These are phyloP conservation scores for Pipistrellus nathusii DNA, from an alignment of 2,797 vertebrate genomes.

Conservation along the genomic window DNA sequence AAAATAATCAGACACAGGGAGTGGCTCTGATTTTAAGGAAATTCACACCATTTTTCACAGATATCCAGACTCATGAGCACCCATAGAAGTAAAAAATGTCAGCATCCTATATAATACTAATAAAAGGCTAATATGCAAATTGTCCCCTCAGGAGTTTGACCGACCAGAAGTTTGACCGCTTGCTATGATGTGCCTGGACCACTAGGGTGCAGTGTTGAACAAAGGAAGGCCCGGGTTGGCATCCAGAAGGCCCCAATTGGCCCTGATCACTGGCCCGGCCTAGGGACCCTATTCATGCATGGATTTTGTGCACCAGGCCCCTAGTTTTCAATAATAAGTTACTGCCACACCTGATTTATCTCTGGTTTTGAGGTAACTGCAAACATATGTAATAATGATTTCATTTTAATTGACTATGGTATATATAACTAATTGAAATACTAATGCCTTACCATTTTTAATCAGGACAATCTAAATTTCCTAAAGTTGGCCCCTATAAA, in stretches of 20 bases:
- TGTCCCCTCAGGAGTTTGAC: too few relatives aligned
- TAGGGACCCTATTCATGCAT: too few relatives aligned
- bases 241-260: too few relatives aligned
- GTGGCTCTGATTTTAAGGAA: neutral
- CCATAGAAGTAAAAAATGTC: neutral
- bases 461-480: slow-evolving; percentile 13
- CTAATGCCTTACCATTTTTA: neutral
- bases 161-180: too few relatives aligned
- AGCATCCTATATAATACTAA: neutral
- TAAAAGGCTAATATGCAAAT: too few relatives aligned
- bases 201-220: rapidly evolving
- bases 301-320: too few relatives aligned
- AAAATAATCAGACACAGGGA: neutral
- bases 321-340: neutral
- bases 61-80: neutral
- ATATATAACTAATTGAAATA: slow-evolving; percentile 1
- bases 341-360: neutral
- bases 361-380: neutral
- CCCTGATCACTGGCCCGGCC: too few relatives aligned
- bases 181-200: too few relatives aligned
- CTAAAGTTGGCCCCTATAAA: neutral
- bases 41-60: neutral
- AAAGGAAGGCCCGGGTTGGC: too few relatives aligned
- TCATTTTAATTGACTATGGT: neutral
- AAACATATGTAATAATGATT: neutral